phyloP scores from a whole-genome alignment of 2,888 invertebrate genomes.

The Blera fallax region DNA sequence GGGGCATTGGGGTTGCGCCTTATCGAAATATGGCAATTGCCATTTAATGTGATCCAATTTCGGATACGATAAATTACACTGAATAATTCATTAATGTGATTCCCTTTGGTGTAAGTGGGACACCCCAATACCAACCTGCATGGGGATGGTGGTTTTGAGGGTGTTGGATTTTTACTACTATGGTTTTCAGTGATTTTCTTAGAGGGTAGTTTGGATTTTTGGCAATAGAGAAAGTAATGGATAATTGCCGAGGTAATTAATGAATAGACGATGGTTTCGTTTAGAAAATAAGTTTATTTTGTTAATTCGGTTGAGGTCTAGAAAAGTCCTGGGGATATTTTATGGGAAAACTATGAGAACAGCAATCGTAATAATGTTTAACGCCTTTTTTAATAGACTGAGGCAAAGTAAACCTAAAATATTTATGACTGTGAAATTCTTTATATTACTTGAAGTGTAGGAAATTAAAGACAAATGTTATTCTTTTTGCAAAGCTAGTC shows the following conservation, averaged over 20 bases:
- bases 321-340: not conserved
- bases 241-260: slow-evolving; percentile 60
- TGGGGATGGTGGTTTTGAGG: not conserved
- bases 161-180: slow-evolving; percentile 50
- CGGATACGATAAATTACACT: slow-evolving; percentile 74
- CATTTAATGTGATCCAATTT: slow-evolving; percentile 75
- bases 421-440: not conserved
- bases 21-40: slow-evolving; percentile 75
- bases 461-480: too few species aligned
- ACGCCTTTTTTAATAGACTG: not conserved
- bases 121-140: not conserved
- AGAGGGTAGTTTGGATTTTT: slow-evolving; percentile 44
- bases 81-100: slow-evolving; percentile 72
- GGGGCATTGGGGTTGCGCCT: slow-evolving; percentile 36
- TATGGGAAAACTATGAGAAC: not conserved
- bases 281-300: slow-evolving; percentile 60
- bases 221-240: slow-evolving; percentile 35
- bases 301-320: slow-evolving; percentile 51
- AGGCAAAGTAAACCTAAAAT: not conserved
- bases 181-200: slow-evolving; percentile 59
- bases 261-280: slow-evolving; percentile 67
- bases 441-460: not conserved
- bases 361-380: not conserved
- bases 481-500: too few species aligned
- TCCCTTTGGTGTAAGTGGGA: slow-evolving; percentile 47